Evolutionary conservation across 1,140 invertebrate species (phyloP).

Genomic region (Aphis gossypii): DNA sequence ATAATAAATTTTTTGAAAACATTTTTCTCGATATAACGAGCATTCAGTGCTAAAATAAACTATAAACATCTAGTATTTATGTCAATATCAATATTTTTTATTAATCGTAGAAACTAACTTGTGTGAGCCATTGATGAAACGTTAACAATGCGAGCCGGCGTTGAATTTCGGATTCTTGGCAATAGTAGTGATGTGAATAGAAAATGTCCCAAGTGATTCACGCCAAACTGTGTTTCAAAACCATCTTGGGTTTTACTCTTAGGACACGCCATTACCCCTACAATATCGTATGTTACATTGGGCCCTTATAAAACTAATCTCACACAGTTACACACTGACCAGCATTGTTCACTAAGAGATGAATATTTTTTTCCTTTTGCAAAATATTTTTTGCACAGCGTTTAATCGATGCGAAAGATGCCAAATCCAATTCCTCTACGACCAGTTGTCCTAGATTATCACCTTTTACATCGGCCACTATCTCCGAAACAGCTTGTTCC

Average conservation of each 20-base stretch:
- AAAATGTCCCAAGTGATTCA: slow-evolving; percentile 86
- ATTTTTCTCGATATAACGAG: not conserved
- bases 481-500: slow-evolving; percentile 65
- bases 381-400: slow-evolving; percentile 73
- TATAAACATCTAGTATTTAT: not conserved
- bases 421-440: slow-evolving; percentile 74
- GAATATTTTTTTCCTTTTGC: slow-evolving; percentile 70
- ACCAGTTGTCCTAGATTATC: slow-evolving; percentile 68
- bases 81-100: not conserved
- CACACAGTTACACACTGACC: slow-evolving; percentile 63
- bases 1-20: not conserved
- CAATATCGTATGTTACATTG: not conserved
- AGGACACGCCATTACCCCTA: slow-evolving; percentile 75
- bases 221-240: slow-evolving; percentile 80
- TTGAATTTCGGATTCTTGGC: slow-evolving; percentile 69
- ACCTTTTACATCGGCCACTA: slow-evolving; percentile 61
- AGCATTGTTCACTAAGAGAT: slow-evolving; percentile 85
- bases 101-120: slow-evolving; percentile 63
- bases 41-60: not conserved
- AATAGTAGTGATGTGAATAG: slow-evolving; percentile 81
- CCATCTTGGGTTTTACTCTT: slow-evolving; percentile 68
- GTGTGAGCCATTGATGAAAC: slow-evolving; percentile 73
- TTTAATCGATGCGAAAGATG: slow-evolving; percentile 75
- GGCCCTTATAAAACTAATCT: not conserved
- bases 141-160: slow-evolving; percentile 73